Conservation (phyloP, 2,113 vertebrate species). For the Ia io region DNA sequence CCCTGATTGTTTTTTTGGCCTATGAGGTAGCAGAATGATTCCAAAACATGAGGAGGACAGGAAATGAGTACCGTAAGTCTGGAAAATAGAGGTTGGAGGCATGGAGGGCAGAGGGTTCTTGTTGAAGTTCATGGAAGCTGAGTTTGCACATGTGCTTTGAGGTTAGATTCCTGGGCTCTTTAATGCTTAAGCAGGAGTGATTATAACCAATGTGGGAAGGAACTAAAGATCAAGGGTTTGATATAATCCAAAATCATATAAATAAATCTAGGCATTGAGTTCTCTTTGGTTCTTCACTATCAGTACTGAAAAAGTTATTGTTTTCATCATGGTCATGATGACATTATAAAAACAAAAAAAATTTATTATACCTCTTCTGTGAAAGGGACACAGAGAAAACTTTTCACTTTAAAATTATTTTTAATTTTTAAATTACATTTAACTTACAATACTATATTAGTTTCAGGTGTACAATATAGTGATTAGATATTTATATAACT, state of each 20-base stretch:
- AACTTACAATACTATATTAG: not conserved
- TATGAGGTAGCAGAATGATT: not conserved
- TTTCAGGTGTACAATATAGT: not conserved
- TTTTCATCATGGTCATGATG: not conserved
- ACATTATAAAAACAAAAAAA: not conserved
- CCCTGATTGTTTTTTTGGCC: not conserved
- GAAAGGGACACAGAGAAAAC: not conserved
- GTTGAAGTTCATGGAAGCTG: not conserved
- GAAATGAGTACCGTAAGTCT: not conserved
- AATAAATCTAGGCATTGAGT: not conserved
- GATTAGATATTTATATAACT: not conserved
- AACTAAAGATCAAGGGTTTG: not conserved
- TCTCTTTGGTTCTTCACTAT: not conserved
- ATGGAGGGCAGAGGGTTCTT: no score
- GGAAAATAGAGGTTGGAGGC: fast-evolving
- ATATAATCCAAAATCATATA: not conserved
- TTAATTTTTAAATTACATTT: not conserved
- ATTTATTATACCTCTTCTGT: not conserved
- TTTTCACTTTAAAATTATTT: not conserved
- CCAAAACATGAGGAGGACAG: not conserved
- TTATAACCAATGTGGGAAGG: not conserved
- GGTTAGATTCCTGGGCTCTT: not conserved
- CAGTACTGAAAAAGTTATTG: not conserved
- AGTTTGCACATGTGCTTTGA: no score
- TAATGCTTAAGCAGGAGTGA: not conserved